Evolutionary conservation across 2,888 invertebrate species (phyloP).

Genomic region (Frankliniella intonsa): DNA sequence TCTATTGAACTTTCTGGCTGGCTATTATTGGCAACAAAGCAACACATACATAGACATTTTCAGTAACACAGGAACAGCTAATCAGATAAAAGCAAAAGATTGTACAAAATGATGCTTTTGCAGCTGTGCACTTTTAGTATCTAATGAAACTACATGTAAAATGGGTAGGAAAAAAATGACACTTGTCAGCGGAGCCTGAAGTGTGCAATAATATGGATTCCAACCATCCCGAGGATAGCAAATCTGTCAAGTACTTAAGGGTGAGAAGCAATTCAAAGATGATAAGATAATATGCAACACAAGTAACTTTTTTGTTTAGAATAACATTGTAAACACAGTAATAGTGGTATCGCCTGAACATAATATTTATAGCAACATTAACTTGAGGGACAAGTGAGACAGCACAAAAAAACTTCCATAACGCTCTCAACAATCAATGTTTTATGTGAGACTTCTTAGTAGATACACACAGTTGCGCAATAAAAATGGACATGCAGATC

Average conservation of each 20-base stretch:
- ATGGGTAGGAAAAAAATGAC: neutral
- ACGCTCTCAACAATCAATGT: neutral
- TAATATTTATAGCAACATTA: neutral
- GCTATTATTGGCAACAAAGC: too few species aligned
- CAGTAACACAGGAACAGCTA: too few species aligned
- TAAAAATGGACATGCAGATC: neutral
- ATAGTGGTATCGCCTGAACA: neutral
- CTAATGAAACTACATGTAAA: neutral
- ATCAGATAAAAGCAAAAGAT: too few species aligned
- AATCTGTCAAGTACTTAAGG: neutral
- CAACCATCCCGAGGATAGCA: neutral
- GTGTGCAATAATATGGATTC: neutral
- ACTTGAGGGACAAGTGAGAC: too few species aligned
- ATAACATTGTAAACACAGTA: neutral
- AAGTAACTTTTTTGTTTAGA: neutral
- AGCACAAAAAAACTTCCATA: neutral
- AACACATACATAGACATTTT: too few species aligned
- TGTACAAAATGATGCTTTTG: too few species aligned
- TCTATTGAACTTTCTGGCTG: too few species aligned
- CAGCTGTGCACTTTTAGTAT: too few species aligned
- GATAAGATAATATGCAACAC: neutral
- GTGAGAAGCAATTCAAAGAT: neutral
- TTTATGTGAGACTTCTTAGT: neutral
- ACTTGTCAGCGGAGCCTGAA: neutral
- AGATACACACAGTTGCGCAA: neutral